Base-by-base conservation (phyloP, 2,888 invertebrate genomes). In the Pristionchus exspectatus region DNA sequence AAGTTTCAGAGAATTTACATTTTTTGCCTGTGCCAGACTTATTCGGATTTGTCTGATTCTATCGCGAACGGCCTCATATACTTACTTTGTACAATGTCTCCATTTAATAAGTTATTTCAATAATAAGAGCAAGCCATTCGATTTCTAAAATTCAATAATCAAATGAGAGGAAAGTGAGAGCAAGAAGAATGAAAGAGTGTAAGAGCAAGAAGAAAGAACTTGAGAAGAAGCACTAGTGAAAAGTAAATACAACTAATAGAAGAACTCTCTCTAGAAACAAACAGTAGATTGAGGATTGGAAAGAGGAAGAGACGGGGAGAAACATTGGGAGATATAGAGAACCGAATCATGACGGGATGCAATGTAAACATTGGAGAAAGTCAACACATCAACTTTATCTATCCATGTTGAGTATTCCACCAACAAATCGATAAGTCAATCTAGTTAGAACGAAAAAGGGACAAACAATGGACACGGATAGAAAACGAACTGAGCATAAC, bases 331-430 rank as follows among this genome's bases (percentile, higher is more conserved):
- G 88, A 74, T 69, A 74, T 69, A n/a, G 56, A 54, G 56, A 74
- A 69, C 54, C 63, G 69, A 44, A 50, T 38, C 63, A 66, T 50
- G 69, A 87, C 63, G 44, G 87, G 30, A 66, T 44, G 44, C 21
- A 69, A 24, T 59, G 69, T n/a, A 66, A 69, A 87, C 63, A 50
- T n/a, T 54, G 38, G 27, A 59, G 30, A 69, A 63, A 63, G 87
- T 85, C 56, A 59, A 85, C 85, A 85, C 85, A 85, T 85, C 85
- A 44, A 77, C 77, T 77, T 77, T 77, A 77, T 85, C 85, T 83
- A 44, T 50, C 85, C 63, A 63, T 56, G 59, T n/a, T 14, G 33
- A 83, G 83, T 9, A 85, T 33, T 59, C 85, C 50, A 85, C n/a
- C 50, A 83, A 44, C 56, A 83, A 56, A 83, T 83, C 54, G 56